Conservation (phyloP, 2,113 vertebrate species). For the Gracilinanus agilis region DNA sequence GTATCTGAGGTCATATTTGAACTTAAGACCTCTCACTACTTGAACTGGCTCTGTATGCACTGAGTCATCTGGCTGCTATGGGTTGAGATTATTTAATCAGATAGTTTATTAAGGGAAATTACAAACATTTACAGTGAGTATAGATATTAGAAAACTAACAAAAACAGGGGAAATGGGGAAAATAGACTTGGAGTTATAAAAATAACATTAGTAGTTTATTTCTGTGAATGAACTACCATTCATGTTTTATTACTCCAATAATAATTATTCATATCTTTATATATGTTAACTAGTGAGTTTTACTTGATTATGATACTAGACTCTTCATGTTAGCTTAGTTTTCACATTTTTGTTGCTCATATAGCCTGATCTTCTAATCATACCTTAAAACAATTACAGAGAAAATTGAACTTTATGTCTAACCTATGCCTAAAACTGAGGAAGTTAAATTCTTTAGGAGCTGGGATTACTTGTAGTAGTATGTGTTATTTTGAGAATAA, state of each 20-base stretch:
- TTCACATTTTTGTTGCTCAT: not conserved
- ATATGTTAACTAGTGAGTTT: not conserved
- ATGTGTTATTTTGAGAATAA: constrained; percentile 26
- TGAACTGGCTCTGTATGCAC: too few relatives aligned
- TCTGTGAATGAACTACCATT: constrained; percentile 4
- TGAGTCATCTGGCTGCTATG: not conserved
- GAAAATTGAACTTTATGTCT: not conserved
- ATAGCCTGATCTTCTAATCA: constrained; percentile 7
- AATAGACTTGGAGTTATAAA: not conserved
- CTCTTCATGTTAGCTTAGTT: not conserved
- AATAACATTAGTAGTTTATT: not conserved
- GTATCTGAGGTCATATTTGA: too few relatives aligned
- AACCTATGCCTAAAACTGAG: not conserved
- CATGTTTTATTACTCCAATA: not conserved
- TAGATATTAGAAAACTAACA: not conserved
- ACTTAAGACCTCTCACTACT: too few relatives aligned
- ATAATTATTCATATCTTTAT: not conserved
- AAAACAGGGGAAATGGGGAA: not conserved
- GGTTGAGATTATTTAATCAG: not conserved
- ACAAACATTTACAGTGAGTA: not conserved
- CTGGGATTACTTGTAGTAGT: not conserved
- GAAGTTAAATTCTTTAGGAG: constrained; percentile 21
- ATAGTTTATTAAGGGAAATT: not conserved
- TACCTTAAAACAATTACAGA: not conserved
- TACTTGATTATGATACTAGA: not conserved